Conservation (phyloP, 2,113 vertebrate genomes). For the Chlorodrepanis virens region DNA sequence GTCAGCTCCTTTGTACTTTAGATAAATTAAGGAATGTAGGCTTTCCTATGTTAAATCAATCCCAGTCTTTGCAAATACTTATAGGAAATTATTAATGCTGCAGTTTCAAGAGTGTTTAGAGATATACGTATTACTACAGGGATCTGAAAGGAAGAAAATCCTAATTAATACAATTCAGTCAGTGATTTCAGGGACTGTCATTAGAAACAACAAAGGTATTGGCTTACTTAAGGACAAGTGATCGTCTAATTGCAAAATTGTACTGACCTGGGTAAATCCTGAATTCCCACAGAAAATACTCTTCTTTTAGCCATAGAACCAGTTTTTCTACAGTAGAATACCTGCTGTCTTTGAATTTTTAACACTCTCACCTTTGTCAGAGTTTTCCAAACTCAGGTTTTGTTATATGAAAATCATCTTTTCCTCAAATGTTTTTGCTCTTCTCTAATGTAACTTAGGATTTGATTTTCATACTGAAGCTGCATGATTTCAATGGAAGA, state of each 20-base stretch:
- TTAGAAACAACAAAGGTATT: background rate
- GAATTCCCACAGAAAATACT: background rate
- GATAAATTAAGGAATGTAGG: background rate
- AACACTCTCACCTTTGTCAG: background rate
- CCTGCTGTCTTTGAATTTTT: background rate
- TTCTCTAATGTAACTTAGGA: background rate
- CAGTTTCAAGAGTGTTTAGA: background rate
- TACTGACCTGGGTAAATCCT: background rate
- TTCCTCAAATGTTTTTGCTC: background rate
- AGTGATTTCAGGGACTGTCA: background rate
- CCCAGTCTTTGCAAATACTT: background rate
- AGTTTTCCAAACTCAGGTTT: background rate
- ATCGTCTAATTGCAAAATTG: background rate
- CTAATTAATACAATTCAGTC: background rate
- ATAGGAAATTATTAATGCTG: background rate
- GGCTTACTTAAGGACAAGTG: background rate
- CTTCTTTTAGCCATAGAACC: background rate
- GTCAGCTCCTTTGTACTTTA: background rate
- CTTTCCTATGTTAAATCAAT: background rate
- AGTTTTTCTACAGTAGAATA: background rate
- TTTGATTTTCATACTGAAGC: background rate
- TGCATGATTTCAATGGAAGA: background rate
- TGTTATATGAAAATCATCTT: background rate
- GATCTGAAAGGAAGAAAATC: background rate
- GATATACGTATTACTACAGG: background rate